Conservation (phyloP, 1,140 invertebrate genomes). For the Drosophila kikkawai region DNA sequence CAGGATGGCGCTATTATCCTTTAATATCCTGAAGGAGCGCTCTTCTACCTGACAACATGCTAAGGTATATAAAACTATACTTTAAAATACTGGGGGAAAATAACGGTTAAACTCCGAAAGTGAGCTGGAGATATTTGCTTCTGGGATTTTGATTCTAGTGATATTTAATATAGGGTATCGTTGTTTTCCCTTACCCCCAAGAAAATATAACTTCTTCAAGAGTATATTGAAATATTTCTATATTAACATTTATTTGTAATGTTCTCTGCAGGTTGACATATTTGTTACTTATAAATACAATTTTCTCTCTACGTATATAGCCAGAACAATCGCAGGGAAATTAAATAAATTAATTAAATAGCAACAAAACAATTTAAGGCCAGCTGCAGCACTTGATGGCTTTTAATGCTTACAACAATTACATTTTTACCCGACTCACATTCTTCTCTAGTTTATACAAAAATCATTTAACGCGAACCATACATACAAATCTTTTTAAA, state of each 20-base stretch:
- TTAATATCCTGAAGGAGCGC: background rate
- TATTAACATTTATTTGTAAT: slow-evolving; percentile 41
- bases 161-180: no score
- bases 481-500: background rate
- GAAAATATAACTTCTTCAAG: background rate
- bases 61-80: background rate
- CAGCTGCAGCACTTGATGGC: slow-evolving; percentile 40
- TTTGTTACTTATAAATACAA: slow-evolving; percentile 19
- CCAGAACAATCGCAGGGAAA: slow-evolving; percentile 14
- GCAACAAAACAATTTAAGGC: slow-evolving; percentile 39
- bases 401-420: slow-evolving; percentile 45
- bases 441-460: slow-evolving; percentile 11
- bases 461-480: background rate
- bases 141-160: no score
- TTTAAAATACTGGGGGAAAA: background rate
- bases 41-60: background rate
- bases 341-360: slow-evolving; percentile 3
- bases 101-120: background rate
- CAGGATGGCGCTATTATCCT: no score
- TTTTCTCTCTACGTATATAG: slow-evolving; percentile 2
- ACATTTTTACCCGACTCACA: slow-evolving; percentile 5
- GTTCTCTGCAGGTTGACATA: slow-evolving; percentile 23
- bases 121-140: no score
- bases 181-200: no score
- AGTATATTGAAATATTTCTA: slow-evolving; percentile 24